These are phyloP conservation scores for Anoplolepis gracilipes DNA, from an alignment of 1,140 invertebrate species.

Conservation along the genomic window DNA sequence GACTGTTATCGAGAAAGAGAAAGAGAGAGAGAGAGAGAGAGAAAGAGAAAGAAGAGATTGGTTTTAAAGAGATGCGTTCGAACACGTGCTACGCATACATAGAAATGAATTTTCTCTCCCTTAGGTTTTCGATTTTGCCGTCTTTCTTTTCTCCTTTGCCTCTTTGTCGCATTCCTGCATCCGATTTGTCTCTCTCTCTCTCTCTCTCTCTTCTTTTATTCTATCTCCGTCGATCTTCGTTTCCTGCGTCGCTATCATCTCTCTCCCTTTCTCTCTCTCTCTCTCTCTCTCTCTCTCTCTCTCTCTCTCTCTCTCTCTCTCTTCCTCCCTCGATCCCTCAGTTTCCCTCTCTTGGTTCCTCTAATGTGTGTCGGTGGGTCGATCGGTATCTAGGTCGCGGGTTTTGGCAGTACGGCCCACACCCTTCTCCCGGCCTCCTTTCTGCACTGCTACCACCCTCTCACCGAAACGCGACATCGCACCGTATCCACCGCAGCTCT, in stretches of 20 bases:
- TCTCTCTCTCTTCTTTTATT: neutral
- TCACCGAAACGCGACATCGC: slow-evolving; percentile 46
- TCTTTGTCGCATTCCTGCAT: slow-evolving; percentile 19
- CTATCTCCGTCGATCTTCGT: slow-evolving; percentile 16
- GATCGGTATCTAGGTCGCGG: slow-evolving; percentile 85
- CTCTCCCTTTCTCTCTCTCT: slow-evolving; percentile 1
- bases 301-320: slow-evolving; percentile 7
- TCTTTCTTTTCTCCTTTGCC: neutral
- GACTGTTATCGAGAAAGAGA: neutral
- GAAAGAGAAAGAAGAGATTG: neutral
- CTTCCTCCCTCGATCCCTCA: neutral
- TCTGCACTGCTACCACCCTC: slow-evolving; percentile 60
- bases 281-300: slow-evolving; percentile 20
- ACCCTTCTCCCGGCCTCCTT: slow-evolving; percentile 53
- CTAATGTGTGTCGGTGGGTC: slow-evolving; percentile 82
- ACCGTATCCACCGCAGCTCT: slow-evolving; percentile 47
- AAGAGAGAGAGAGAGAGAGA: neutral
- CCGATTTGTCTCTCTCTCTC: no score
- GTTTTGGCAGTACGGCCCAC: slow-evolving; percentile 82
- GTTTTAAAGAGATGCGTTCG: neutral
- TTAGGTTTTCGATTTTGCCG: neutral
- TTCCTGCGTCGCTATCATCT: neutral
- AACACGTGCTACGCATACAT: neutral
- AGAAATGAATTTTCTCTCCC: slow-evolving; percentile 23
- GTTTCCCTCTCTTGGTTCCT: slow-evolving; percentile 29